These are phyloP conservation scores for Drosophila parthenogenetica DNA, from an alignment of 2,888 invertebrate species.

Conservation along the genomic window DNA sequence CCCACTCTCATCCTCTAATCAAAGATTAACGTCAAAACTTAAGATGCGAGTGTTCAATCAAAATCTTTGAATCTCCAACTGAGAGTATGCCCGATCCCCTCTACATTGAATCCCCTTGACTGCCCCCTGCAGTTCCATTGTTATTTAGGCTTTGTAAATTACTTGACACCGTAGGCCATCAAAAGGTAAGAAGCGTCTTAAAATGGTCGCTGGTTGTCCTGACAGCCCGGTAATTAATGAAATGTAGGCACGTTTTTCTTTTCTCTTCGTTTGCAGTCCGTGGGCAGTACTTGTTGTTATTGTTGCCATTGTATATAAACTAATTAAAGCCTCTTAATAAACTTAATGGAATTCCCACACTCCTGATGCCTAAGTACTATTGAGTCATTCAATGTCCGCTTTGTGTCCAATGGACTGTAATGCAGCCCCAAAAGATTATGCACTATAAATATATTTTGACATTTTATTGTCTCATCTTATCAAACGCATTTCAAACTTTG, in stretches of 20 bases:
- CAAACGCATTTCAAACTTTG: slow-evolving; percentile 22
- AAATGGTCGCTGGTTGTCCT: slow-evolving; percentile 51
- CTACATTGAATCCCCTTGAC: not conserved
- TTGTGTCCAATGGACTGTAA: slow-evolving; percentile 52
- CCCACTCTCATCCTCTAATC: slow-evolving; percentile 44
- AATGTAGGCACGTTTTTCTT: slow-evolving; percentile 61
- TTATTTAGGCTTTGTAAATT: slow-evolving; percentile 56
- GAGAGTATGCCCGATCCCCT: slow-evolving; percentile 10
- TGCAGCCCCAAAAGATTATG: slow-evolving; percentile 40
- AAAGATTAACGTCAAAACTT: slow-evolving; percentile 79
- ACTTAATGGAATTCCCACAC: slow-evolving; percentile 64
- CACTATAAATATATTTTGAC: slow-evolving; percentile 36
- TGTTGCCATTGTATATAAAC: slow-evolving; percentile 41
- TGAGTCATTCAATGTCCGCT: not conserved
- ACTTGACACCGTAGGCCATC: slow-evolving; percentile 59
- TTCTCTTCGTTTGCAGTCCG: slow-evolving; percentile 11
- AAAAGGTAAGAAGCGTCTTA: slow-evolving; percentile 69
- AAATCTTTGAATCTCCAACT: slow-evolving; percentile 44
- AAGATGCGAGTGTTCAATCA: slow-evolving; percentile 75
- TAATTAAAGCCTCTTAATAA: slow-evolving; percentile 76
- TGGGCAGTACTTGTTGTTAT: slow-evolving; percentile 19
- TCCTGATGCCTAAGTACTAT: not conserved
- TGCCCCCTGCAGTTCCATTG: slow-evolving; percentile 16
- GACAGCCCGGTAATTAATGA: slow-evolving; percentile 73
- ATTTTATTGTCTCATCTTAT: slow-evolving; percentile 34